Evolutionary conservation across 2,888 invertebrate species (phyloP).

Genomic region (Mechanitis mazaeus): DNA sequence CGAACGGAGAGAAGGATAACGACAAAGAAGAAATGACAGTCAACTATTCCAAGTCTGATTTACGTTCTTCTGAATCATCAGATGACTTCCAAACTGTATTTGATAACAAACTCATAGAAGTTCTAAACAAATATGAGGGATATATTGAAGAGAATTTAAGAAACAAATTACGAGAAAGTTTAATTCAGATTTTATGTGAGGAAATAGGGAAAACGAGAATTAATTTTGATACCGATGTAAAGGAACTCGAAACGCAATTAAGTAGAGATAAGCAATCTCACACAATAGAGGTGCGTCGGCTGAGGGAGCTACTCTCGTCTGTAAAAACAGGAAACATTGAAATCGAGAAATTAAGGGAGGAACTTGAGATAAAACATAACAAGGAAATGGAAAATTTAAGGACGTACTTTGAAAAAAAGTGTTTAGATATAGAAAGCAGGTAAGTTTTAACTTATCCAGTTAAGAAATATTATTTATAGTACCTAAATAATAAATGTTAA

Average conservation of each 20-base stretch:
- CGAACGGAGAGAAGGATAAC: conserved; percentile 69
- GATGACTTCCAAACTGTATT: conserved; percentile 62
- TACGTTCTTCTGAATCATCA: conserved; percentile 53
- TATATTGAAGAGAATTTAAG: conserved; percentile 61
- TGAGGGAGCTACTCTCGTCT: conserved; percentile 74
- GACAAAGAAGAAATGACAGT: conserved; percentile 68
- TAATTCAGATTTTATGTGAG: conserved; percentile 73
- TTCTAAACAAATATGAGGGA: conserved; percentile 56
- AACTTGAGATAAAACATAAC: conserved; percentile 80
- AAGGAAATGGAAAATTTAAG: conserved; percentile 87
- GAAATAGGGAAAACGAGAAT: conserved; percentile 71
- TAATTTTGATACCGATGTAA: conserved; percentile 58
- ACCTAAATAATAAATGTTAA: no score
- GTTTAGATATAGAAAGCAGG: conserved; percentile 87
- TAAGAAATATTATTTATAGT: no score
- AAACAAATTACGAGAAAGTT: conserved; percentile 71
- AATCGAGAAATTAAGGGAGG: conserved; percentile 73
- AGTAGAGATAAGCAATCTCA: conserved; percentile 76
- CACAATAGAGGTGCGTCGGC: conserved; percentile 68
- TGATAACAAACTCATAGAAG: conserved; percentile 50
- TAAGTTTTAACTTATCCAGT: conserved; percentile 15
- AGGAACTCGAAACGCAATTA: conserved; percentile 64
- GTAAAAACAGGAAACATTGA: conserved; percentile 77
- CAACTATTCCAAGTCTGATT: conserved; percentile 63
- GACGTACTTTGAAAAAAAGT: conserved; percentile 88